Evolutionary conservation across 2,888 invertebrate genomes (phyloP).

Genomic region (Drosophila yooni): DNA sequence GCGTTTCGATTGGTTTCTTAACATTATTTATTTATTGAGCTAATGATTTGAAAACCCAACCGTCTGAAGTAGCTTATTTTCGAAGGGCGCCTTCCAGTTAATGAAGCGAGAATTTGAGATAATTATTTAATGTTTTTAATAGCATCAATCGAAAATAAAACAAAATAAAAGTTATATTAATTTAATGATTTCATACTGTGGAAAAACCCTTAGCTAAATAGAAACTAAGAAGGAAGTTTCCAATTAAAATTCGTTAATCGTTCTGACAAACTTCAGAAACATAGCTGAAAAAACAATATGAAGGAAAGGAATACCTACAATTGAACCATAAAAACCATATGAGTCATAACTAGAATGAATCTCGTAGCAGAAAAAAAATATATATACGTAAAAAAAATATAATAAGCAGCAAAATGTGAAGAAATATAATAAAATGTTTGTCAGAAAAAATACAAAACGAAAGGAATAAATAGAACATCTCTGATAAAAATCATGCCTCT

Average conservation of each 20-base stretch:
- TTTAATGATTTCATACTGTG: neutral
- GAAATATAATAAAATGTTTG: neutral
- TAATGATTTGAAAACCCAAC: constrained; percentile 21
- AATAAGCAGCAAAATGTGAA: neutral
- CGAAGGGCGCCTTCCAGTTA: constrained; percentile 15
- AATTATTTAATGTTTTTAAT: neutral
- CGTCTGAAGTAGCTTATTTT: constrained; percentile 1
- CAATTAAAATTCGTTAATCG: neutral
- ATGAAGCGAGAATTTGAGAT: constrained; percentile 12
- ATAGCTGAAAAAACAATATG: neutral
- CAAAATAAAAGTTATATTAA: neutral
- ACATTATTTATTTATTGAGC: constrained; percentile 11
- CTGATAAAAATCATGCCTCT: neutral
- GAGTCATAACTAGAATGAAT: neutral
- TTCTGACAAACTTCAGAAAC: neutral
- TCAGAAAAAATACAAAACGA: neutral
- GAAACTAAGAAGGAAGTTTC: neutral
- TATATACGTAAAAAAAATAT: neutral
- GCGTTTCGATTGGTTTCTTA: constrained; percentile 11
- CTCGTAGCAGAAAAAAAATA: neutral
- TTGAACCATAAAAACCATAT: neutral
- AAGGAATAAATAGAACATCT: neutral
- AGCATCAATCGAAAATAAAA: neutral
- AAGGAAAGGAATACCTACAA: neutral
- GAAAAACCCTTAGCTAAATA: neutral